Base-by-base conservation (phyloP, 2,888 invertebrate species). In the Camptogramma bilineatum region DNA sequence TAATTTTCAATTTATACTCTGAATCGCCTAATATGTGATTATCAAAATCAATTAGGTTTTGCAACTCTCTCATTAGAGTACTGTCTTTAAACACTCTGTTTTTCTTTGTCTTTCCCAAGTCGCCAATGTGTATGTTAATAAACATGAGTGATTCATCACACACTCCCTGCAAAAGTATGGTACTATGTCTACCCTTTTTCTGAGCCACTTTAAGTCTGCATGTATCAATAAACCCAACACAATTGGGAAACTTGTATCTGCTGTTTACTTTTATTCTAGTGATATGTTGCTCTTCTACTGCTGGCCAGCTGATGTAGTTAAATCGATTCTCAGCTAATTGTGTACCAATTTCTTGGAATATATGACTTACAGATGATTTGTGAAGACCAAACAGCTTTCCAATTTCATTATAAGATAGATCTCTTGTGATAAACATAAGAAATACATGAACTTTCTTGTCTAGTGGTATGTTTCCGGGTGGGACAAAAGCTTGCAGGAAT, bases 371-470 rank as follows among this genome's bases (percentile, higher is more conserved):
- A 60, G 90, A 79, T 28, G 91, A 90, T 74, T 90, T 92, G 56
- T 88, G 87, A 31, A 92, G 69, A 34, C 86, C 83, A 83, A 91
- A 93, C 34, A 89, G 74, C 66, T 78, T 81, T 1, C 87, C 87
- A 64, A 86, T 77, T 70, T 90, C 90, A 82, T 79, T 86, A 66
- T 83, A 92, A 8, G 91, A 90, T 61, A 80, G 76, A 68, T 88
- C 83, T 79, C 79, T 89, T 59, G 83, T 85, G 62, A 92, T 64
- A 13, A 88, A 71, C 85, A 87, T 90, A 8, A 93, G 75, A 74
- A 92, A 92, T 19, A 93, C 74, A 77, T 91, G 90, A 8, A 91
- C 83, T 74, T 91, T 92, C 74, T 91, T 92, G 47, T 89, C 88
- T 18, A 93, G 69, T 18, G 87, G 75, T 5, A 91, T 81, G 57